phyloP scores from a whole-genome alignment of 2,113 vertebrate genomes.

The Bujurquina vittata region DNA sequence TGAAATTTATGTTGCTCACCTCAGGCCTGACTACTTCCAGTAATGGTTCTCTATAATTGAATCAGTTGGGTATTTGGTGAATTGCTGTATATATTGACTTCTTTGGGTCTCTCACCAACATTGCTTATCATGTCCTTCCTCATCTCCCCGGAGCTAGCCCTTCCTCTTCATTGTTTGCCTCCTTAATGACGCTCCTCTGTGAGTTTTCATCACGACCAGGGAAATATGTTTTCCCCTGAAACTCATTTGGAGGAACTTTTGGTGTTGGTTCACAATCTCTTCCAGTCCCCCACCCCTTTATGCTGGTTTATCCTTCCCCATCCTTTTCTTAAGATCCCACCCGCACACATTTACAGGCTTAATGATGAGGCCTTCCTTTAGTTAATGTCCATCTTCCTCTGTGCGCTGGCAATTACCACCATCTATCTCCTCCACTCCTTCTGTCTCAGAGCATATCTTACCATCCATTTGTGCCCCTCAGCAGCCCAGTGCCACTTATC shows the following conservation, averaged over 20 bases:
- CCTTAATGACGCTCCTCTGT: conserved; percentile 34
- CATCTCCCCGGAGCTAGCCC: background rate
- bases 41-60: conserved; percentile 57
- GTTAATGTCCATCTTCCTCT: conserved; percentile 69
- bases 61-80: conserved; percentile 57
- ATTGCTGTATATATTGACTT: conserved; percentile 49
- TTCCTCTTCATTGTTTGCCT: conserved; percentile 29
- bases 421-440: conserved; percentile 36
- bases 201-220: conserved; percentile 30
- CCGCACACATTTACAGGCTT: conserved; percentile 8
- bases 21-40: conserved; percentile 36
- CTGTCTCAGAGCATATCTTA: conserved; percentile 23
- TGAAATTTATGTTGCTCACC: conserved; percentile 46
- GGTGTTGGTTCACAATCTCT: conserved; percentile 15
- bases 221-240: conserved; percentile 43
- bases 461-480: conserved; percentile 32
- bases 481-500: conserved; percentile 37
- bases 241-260: conserved; percentile 51
- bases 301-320: background rate
- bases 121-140: conserved; percentile 6
- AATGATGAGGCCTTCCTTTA: conserved; percentile 60
- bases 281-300: background rate
- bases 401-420: conserved; percentile 45
- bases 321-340: conserved; percentile 24
- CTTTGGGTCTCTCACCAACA: conserved; percentile 33